Percentiles rank a stretch among this genome's conserved stretches.
Evolutionary conservation across 2,888 invertebrate genomes (phyloP).

Genomic region (Oxytorus armatus): DNA sequence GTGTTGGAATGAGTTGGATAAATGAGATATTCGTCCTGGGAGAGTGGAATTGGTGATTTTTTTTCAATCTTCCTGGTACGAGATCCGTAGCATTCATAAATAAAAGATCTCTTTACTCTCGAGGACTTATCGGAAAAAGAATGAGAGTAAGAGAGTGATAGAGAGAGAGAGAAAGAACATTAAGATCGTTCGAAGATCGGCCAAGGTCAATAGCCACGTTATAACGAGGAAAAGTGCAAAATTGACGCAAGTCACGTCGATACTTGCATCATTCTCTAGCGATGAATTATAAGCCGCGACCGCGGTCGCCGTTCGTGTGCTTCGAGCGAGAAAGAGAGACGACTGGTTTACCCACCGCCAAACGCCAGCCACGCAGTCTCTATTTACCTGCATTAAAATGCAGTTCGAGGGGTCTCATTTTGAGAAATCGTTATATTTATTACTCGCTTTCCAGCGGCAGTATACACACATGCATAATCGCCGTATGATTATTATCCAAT

Average conservation of each 20-base stretch:
- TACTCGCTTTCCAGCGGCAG: not conserved
- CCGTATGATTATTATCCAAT: slow-evolving; percentile 39
- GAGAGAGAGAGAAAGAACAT: slow-evolving; percentile 21
- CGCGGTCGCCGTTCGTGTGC: slow-evolving; percentile 1
- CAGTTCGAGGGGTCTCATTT: not conserved
- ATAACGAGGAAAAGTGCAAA: slow-evolving; percentile 5
- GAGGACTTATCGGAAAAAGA: slow-evolving; percentile 3
- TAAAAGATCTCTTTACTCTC: slow-evolving; percentile 7
- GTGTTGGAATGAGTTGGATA: no score
- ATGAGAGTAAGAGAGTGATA: not conserved
- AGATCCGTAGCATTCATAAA: no score
- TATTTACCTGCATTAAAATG: slow-evolving; percentile 15
- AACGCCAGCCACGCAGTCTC: slow-evolving; percentile 13
- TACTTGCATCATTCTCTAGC: slow-evolving; percentile 47
- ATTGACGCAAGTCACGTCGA: slow-evolving; percentile 32
- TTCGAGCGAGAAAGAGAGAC: slow-evolving; percentile 10
- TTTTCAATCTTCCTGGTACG: no score
- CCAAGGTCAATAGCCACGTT: slow-evolving; percentile 42
- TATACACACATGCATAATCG: not conserved
- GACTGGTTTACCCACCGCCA: not conserved
- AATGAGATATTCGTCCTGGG: no score
- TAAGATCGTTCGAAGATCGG: slow-evolving; percentile 6
- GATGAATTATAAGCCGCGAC: slow-evolving; percentile 27
- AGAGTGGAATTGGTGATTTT: no score
- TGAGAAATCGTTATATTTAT: slow-evolving; percentile 35